Conservation (phyloP, 2,797 vertebrate genomes). For the Chaetodon trifasciatus region DNA sequence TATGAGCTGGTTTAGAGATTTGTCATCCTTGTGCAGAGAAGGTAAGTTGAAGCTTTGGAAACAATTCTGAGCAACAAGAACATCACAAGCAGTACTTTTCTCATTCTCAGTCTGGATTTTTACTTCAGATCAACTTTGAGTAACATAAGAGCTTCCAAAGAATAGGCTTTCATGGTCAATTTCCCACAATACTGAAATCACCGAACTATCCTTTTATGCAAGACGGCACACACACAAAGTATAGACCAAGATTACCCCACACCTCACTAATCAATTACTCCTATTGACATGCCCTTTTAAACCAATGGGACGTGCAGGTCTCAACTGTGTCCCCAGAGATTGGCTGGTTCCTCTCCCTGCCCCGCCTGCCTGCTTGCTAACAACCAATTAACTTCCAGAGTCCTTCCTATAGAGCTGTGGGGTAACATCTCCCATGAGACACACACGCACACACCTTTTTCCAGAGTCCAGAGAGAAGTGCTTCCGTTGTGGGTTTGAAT, state of each 20-base stretch:
- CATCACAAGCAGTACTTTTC: slow-evolving; percentile 35
- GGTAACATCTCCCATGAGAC: slow-evolving; percentile 55
- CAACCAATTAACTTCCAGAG: slow-evolving; percentile 72
- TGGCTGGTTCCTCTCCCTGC: slow-evolving; percentile 43
- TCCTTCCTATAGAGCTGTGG: slow-evolving; percentile 44
- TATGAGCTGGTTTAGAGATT: slow-evolving; percentile 34
- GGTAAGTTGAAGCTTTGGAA: slow-evolving; percentile 7
- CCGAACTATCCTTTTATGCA: slow-evolving; percentile 9
- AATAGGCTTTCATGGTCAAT: slow-evolving; percentile 14
- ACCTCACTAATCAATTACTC: slow-evolving; percentile 62
- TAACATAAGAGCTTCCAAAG: slow-evolving; percentile 20
- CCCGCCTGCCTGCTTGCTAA: slow-evolving; percentile 56
- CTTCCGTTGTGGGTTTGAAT: slow-evolving; percentile 15
- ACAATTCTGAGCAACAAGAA: slow-evolving; percentile 34
- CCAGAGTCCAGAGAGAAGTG: slow-evolving; percentile 30
- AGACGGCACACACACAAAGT: not conserved
- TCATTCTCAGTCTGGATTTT: slow-evolving; percentile 37
- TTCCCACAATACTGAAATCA: slow-evolving; percentile 27
- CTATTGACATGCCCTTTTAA: slow-evolving; percentile 60
- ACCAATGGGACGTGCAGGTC: slow-evolving; percentile 59
- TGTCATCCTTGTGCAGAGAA: slow-evolving; percentile 23
- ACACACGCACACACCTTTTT: slow-evolving; percentile 7
- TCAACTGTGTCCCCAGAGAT: slow-evolving; percentile 50
- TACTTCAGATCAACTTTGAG: slow-evolving; percentile 32
- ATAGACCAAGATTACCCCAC: slow-evolving; percentile 27